These are phyloP conservation scores for Leptopilina clavipes DNA, from an alignment of 1,140 invertebrate species.

Conservation along the genomic window DNA sequence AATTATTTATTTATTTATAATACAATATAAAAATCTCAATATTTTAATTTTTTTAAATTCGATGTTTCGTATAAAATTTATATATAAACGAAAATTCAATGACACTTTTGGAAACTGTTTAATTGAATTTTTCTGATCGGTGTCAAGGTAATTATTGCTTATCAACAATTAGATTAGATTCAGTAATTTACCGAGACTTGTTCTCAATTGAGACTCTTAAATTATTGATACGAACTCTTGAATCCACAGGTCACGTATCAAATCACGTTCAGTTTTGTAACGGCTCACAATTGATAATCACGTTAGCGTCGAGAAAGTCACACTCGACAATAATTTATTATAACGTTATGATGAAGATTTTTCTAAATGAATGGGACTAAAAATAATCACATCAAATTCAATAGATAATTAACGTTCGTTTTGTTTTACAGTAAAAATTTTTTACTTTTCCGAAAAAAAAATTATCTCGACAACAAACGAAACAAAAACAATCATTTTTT, in stretches of 20 bases:
- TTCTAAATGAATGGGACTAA: not conserved
- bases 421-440: no score
- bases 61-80: no score
- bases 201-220: constrained; percentile 26
- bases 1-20: no score
- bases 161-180: constrained; percentile 13
- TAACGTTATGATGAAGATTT: not conserved
- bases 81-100: no score
- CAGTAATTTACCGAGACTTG: constrained; percentile 8
- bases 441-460: no score
- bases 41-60: no score
- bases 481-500: no score
- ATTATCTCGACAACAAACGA: no score
- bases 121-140: constrained; percentile 3
- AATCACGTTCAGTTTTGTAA: constrained; percentile 16
- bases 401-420: no score
- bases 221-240: constrained; percentile 27
- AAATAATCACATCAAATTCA: not conserved
- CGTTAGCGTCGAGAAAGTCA: constrained; percentile 1
- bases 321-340: not conserved
- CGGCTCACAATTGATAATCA: constrained; percentile 18
- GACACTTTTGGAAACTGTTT: no score
- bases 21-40: no score
- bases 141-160: not conserved
- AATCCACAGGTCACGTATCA: constrained; percentile 26